phyloP scores from a whole-genome alignment of 2,113 vertebrate genomes.

The Chlorodrepanis virens region DNA sequence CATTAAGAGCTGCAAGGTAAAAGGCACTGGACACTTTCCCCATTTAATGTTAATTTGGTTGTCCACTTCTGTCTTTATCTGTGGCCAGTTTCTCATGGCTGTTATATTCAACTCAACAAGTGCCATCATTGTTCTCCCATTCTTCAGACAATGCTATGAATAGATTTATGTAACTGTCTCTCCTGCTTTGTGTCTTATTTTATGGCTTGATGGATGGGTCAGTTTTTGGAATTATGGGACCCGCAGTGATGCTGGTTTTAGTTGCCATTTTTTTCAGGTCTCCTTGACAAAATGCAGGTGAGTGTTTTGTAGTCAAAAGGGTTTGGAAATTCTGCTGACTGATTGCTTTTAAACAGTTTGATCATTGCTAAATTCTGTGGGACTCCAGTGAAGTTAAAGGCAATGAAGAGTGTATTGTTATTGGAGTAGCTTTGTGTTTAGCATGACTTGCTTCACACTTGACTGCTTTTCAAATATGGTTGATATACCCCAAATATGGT shows the following conservation, averaged over 20 bases:
- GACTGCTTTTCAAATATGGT: not conserved
- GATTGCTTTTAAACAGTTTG: not conserved
- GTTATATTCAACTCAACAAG: not conserved
- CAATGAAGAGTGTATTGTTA: not conserved
- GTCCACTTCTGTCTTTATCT: not conserved
- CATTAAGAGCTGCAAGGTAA: not conserved
- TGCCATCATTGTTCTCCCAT: not conserved
- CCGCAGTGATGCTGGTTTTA: not conserved
- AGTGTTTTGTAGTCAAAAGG: not conserved
- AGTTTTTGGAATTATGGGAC: not conserved
- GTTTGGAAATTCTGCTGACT: not conserved
- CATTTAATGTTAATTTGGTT: not conserved
- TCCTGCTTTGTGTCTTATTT: not conserved
- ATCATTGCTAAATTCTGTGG: not conserved
- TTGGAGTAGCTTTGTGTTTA: not conserved
- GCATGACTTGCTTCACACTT: not conserved
- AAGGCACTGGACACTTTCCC: not conserved
- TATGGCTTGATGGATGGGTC: not conserved
- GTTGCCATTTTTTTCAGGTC: not conserved
- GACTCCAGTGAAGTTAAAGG: not conserved
- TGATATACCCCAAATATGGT: not conserved
- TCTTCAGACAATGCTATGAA: not conserved
- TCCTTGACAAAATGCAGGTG: not conserved
- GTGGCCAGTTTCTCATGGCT: not conserved
- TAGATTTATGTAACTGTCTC: not conserved